Base-by-base conservation (phyloP, 2,888 invertebrate genomes). In the Drosophila sordidula region DNA sequence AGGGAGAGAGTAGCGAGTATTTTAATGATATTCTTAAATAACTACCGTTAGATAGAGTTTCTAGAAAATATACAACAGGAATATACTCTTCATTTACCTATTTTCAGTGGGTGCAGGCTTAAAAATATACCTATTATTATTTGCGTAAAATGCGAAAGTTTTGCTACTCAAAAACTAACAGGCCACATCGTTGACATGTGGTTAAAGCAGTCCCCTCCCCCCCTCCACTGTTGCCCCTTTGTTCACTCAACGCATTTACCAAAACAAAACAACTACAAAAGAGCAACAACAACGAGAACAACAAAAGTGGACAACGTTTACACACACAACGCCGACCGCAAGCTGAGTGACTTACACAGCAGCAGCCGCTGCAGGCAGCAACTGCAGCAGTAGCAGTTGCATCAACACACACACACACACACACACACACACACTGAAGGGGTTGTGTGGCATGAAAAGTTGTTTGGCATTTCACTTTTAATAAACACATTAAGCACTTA, bases 401-500 rank as follows among this genome's bases (percentile, higher is more conserved):
- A 57, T 32, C 29, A 41, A 14, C 9, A 41, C 32, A 25, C 11
- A 57, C 14, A 56, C 50, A 22, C 38, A 22, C 12, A 36, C 34
- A 58, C 50, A 58, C n/a, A n/a, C 39, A 25, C 42, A 62, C 62
- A 72, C 47, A 71, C 59, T 72, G 62, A 72, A 55, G 41, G 61
- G 57, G 55, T 49, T 34, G 34, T 64, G 45, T 41, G 61, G 63
- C 61, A 65, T 74, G 55, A 65, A 58, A 69, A 66, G 68, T 66
- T 79, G 85, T 82, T 77, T 81, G 77, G 55, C 75, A 75, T 85
- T 80, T 78, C 85, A 75, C 72, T 83, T 85, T 83, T 83, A 80
- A 83, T 80, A 83, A 85, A 85, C 80, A 82, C 78, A 74, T 85
- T 75, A 80, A 82, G 75, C 68, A 78, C 78, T 85, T 82, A 80